phyloP scores from a whole-genome alignment of 2,888 invertebrate species.

The Noctua janthina region DNA sequence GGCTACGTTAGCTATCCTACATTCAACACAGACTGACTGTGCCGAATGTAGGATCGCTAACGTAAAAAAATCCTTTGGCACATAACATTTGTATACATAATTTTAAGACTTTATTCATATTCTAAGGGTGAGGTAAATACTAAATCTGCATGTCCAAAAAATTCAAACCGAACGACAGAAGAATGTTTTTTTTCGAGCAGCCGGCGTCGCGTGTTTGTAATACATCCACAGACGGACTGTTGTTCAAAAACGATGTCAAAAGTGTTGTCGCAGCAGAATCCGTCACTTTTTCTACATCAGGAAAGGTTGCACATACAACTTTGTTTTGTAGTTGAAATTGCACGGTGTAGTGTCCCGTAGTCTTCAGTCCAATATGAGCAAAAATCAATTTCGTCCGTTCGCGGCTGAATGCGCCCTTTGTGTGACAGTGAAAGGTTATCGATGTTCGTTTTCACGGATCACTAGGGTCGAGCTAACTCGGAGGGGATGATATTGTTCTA shows the following conservation, averaged over 20 bases:
- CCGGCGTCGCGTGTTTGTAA: neutral
- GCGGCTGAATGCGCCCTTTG: slow-evolving; percentile 85
- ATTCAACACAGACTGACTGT: too few relatives aligned
- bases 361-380: slow-evolving; percentile 80
- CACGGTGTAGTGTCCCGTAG: slow-evolving; percentile 56
- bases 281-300: slow-evolving; percentile 34
- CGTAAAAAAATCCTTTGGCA: neutral
- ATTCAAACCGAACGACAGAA: neutral
- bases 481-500: slow-evolving; percentile 78
- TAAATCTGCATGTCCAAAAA: neutral
- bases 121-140: neutral
- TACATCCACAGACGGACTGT: slow-evolving; percentile 1
- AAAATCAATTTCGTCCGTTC: slow-evolving; percentile 87
- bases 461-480: slow-evolving; percentile 76
- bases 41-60: too few relatives aligned
- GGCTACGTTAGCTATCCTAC: too few relatives aligned
- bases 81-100: too few relatives aligned
- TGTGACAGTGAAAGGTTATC: slow-evolving; percentile 87
- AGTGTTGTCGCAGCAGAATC: slow-evolving; percentile 47
- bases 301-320: slow-evolving; percentile 55
- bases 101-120: too few relatives aligned
- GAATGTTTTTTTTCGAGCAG: neutral
- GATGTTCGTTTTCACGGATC: slow-evolving; percentile 87
- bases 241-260: slow-evolving; percentile 52
- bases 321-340: slow-evolving; percentile 66